These are phyloP conservation scores for Tetramorium parvispinum DNA, from an alignment of 1,140 invertebrate genomes.

Conservation along the genomic window DNA sequence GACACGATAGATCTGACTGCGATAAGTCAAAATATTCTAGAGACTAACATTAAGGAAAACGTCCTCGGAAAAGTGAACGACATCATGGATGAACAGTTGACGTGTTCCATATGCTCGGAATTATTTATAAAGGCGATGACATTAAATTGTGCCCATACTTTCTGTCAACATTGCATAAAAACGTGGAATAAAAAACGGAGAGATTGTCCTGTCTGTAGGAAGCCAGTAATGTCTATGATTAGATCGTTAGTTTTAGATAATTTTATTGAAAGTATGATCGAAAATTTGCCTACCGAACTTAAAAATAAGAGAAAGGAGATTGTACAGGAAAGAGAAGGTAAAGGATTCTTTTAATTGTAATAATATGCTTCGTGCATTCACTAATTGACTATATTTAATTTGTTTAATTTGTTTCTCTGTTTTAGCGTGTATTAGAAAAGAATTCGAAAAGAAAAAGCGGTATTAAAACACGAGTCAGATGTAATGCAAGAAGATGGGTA, in stretches of 20 bases:
- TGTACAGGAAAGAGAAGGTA: constrained; percentile 86
- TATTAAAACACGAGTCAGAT: neutral
- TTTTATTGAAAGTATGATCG: constrained; percentile 89
- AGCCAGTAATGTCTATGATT: constrained; percentile 85
- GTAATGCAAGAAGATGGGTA: neutral
- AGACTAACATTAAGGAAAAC: constrained; percentile 80
- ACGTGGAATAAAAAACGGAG: constrained; percentile 91
- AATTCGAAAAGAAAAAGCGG: neutral
- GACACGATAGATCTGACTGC: constrained; percentile 85
- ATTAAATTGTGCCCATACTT: constrained; percentile 92
- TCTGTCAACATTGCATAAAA: constrained; percentile 91
- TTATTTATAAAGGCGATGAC: constrained; percentile 90
- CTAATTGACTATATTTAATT: constrained; percentile 19
- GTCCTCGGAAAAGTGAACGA: constrained; percentile 87
- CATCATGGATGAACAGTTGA: constrained; percentile 91
- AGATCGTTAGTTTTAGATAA: constrained; percentile 87
- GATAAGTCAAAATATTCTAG: constrained; percentile 51
- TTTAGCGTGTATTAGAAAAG: neutral
- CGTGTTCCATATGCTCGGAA: constrained; percentile 93
- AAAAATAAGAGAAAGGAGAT: constrained; percentile 85
- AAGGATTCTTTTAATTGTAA: neutral
- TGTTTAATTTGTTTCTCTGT: neutral
- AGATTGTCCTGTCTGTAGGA: constrained; percentile 91
- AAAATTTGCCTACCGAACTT: constrained; percentile 86
- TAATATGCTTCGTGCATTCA: neutral